Evolutionary conservation across 2,888 invertebrate species (phyloP).

Genomic region (Apodemia zela): DNA sequence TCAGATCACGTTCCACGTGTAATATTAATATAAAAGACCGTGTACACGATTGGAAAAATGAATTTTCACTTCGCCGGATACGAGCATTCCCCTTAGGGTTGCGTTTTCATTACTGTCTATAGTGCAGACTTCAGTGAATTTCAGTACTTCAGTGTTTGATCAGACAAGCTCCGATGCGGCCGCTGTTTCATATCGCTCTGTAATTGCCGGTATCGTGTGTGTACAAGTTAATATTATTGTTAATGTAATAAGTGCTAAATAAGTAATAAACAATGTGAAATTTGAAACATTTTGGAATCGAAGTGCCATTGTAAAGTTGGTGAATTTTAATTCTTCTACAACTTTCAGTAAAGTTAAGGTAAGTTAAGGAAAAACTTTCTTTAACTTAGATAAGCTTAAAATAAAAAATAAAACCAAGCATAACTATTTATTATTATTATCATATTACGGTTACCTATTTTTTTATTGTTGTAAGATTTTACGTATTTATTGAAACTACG

Average conservation of each 20-base stretch:
- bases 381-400: too few species aligned
- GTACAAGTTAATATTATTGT: background rate
- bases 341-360: background rate
- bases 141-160: slow-evolving; percentile 14
- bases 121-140: slow-evolving; percentile 1
- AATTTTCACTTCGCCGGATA: background rate
- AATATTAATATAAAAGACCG: background rate
- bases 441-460: too few species aligned
- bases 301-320: background rate
- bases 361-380: background rate
- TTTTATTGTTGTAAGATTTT: too few species aligned
- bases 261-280: background rate
- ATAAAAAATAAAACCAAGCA: too few species aligned
- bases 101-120: slow-evolving; percentile 9
- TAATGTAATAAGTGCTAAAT: background rate
- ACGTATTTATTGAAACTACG: too few species aligned
- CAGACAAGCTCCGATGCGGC: slow-evolving; percentile 11
- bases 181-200: slow-evolving; percentile 2
- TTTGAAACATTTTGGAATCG: background rate
- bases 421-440: too few species aligned
- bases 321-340: background rate
- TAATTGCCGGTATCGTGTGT: background rate
- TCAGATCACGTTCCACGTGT: too few species aligned
- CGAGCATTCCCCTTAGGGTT: background rate
- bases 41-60: background rate